A percentile compares a stretch with the other conserved stretches of the same genome.
Evolutionary conservation across 2,888 invertebrate species (phyloP).

Genomic region (Drosophila meridiana): DNA sequence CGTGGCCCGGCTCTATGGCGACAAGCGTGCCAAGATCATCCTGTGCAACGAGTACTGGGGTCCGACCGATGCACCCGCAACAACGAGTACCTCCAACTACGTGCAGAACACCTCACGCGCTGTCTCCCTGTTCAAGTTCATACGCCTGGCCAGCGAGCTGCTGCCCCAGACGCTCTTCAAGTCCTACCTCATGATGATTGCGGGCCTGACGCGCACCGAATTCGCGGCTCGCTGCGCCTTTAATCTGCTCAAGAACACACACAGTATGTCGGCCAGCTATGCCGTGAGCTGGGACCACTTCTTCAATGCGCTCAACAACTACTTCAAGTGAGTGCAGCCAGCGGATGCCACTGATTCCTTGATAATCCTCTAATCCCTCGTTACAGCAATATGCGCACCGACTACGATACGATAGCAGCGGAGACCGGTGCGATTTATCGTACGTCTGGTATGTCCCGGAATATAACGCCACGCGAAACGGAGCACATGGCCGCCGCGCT

Average conservation of each 20-base stretch:
- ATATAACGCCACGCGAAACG: conserved; percentile 92
- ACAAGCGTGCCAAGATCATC: conserved; percentile 89
- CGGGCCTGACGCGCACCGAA: conserved; percentile 91
- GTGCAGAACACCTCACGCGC: conserved; percentile 87
- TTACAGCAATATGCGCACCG: conserved; percentile 89
- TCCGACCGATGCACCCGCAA: conserved; percentile 70
- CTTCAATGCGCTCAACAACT: conserved; percentile 91
- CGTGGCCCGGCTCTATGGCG: conserved; percentile 91
- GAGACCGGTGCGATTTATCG: conserved; percentile 88
- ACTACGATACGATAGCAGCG: conserved; percentile 83
- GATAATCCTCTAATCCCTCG: no score
- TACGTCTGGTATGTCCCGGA: conserved; percentile 86
- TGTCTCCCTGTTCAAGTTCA: conserved; percentile 95
- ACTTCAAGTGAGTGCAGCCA: conserved; percentile 87
- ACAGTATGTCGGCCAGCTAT: conserved; percentile 86
- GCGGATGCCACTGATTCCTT: no score
- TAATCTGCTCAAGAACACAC: conserved; percentile 89
- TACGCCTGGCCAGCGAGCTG: conserved; percentile 94
- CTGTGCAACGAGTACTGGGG: conserved; percentile 94
- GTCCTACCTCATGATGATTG: conserved; percentile 94
- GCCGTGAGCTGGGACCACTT: conserved; percentile 94
- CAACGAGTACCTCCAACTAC: not conserved
- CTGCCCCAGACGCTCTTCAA: conserved; percentile 93
- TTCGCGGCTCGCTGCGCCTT: conserved; percentile 92
- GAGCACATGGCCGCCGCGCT: conserved; percentile 94